Percentiles rank a stretch among this genome's conserved stretches.
Conservation (phyloP, 2,888 invertebrate genomes). For the Apodemia zela region DNA sequence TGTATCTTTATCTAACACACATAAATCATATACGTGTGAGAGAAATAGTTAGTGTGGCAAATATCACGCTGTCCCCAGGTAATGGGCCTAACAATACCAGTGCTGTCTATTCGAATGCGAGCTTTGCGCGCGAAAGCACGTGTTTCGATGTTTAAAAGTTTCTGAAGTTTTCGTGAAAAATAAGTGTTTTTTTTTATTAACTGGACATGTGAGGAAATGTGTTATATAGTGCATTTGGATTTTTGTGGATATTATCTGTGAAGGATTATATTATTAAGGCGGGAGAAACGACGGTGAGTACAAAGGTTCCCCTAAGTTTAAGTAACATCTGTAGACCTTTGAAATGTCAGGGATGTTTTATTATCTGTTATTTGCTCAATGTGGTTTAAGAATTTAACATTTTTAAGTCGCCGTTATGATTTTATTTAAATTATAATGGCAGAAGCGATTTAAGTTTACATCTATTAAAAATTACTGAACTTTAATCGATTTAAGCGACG, state of each 20-base stretch:
- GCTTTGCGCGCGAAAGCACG: slow-evolving; percentile 75
- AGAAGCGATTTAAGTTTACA: no score
- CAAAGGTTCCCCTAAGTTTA: slow-evolving; percentile 26
- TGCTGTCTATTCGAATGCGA: slow-evolving; percentile 63
- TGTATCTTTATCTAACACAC: slow-evolving; percentile 38
- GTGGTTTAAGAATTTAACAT: slow-evolving; percentile 5
- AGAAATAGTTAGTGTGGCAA: slow-evolving; percentile 51
- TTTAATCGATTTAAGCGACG: no score
- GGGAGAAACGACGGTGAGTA: slow-evolving; percentile 60
- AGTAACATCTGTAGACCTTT: slow-evolving; percentile 14
- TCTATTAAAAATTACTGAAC: no score
- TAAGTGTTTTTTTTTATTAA: slow-evolving; percentile 24
- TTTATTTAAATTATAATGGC: background rate
- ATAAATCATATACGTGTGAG: slow-evolving; percentile 32
- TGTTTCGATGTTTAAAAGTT: slow-evolving; percentile 46
- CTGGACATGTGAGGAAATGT: slow-evolving; percentile 42
- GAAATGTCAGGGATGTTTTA: slow-evolving; percentile 13
- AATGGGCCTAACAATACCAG: slow-evolving; percentile 45
- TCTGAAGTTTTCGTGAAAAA: slow-evolving; percentile 38
- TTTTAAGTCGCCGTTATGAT: background rate
- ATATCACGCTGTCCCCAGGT: slow-evolving; percentile 68
- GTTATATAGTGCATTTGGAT: slow-evolving; percentile 50
- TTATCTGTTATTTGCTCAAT: slow-evolving; percentile 17
- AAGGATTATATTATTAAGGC: slow-evolving; percentile 57
- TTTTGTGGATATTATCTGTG: slow-evolving; percentile 51